phyloP scores from a whole-genome alignment of 92 coral and sea anemone genomes.

The Bergia sp. region DNA sequence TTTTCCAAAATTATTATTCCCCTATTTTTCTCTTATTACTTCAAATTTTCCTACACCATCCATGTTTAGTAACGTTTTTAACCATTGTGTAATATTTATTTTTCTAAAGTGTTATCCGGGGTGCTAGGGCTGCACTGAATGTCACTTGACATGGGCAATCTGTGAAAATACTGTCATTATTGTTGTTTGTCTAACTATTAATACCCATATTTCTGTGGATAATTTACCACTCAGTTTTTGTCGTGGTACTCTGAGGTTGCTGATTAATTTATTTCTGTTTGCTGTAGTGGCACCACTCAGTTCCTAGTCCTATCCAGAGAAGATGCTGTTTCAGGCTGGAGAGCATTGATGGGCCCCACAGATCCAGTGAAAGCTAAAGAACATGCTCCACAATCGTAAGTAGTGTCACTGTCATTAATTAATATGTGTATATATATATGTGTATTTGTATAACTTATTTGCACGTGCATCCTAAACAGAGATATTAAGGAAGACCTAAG shows the following conservation, averaged over 20 bases:
- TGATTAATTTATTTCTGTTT: background rate
- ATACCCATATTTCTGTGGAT: background rate
- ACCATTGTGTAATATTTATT: too few relatives aligned
- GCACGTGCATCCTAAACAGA: too few relatives aligned
- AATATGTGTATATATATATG: too few relatives aligned
- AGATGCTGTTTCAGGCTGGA: conserved; percentile 97
- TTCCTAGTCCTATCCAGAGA: conserved; percentile 89
- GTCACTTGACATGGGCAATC: too few relatives aligned
- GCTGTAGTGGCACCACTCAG: conserved; percentile 87
- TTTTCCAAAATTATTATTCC: too few relatives aligned
- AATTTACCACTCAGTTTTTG: background rate
- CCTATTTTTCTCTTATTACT: too few relatives aligned
- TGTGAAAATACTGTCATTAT: too few relatives aligned
- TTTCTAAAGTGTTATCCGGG: too few relatives aligned
- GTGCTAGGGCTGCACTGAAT: too few relatives aligned
- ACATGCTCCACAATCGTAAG: conserved; percentile 93
- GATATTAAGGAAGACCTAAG: too few relatives aligned
- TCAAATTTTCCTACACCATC: background rate
- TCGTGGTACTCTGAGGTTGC: background rate
- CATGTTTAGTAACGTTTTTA: too few relatives aligned
- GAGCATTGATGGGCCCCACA: conserved; percentile 97
- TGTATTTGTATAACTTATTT: too few relatives aligned
- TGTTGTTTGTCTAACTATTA: background rate
- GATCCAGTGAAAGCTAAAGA: conserved; percentile 95
- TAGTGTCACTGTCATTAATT: background rate